Percentiles rank a stretch among this genome's conserved stretches.
Evolutionary conservation across 1,140 invertebrate species (phyloP).

Genomic region (Condylostylus longicornis): DNA sequence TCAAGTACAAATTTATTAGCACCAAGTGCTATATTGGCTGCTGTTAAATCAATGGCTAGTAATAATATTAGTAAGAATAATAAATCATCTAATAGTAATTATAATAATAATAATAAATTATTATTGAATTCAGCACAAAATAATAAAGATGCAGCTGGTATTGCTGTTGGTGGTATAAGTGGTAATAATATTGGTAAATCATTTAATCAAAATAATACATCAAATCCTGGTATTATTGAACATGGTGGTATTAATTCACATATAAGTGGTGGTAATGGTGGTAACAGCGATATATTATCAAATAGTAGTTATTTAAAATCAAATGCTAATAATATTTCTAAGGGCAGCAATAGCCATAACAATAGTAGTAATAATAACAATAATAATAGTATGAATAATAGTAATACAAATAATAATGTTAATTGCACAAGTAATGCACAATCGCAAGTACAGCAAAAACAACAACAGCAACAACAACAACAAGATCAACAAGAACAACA

Average conservation of each 20-base stretch:
- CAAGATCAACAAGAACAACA: neutral
- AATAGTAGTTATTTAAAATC: too few relatives aligned
- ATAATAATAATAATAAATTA: too few relatives aligned
- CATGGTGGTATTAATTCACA: neutral
- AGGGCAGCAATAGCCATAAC: neutral
- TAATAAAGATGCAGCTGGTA: neutral
- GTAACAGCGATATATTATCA: too few relatives aligned
- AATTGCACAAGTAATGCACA: neutral
- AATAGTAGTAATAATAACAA: neutral
- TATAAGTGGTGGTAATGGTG: neutral
- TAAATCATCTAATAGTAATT: neutral
- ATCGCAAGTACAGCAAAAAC: neutral
- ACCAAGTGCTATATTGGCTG: constrained; percentile 3
- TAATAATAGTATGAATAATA: neutral
- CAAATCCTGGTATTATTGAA: too few relatives aligned
- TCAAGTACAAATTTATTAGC: neutral
- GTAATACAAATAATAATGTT: neutral
- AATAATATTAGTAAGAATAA: neutral
- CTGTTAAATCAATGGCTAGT: constrained; percentile 1
- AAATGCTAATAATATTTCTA: too few relatives aligned
- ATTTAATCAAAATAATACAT: neutral
- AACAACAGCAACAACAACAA: constrained; percentile 1
- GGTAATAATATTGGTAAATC: neutral
- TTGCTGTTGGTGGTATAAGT: neutral
- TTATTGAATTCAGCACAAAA: neutral